phyloP scores from a whole-genome alignment of 2,797 vertebrate genomes.

The Cyprinodon diabolis region DNA sequence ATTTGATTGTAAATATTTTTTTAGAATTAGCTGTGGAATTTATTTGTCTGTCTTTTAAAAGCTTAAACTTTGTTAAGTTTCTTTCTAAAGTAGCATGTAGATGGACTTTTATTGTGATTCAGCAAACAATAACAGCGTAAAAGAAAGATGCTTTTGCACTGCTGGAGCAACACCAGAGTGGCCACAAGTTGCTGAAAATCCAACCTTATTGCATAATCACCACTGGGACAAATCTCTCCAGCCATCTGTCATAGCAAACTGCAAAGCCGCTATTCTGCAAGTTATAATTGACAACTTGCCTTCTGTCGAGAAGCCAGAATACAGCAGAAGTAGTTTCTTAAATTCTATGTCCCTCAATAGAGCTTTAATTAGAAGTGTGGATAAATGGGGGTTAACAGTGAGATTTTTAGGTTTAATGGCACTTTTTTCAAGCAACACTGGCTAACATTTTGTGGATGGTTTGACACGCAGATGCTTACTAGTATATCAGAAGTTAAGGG shows the following conservation, averaged over 20 bases:
- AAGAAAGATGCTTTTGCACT: slow-evolving; percentile 14
- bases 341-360: slow-evolving; percentile 20
- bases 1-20: background rate
- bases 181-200: slow-evolving; percentile 40
- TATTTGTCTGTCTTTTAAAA: background rate
- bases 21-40: background rate
- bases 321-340: slow-evolving; percentile 12
- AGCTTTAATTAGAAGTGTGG: background rate
- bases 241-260: slow-evolving; percentile 67
- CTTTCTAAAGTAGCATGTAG: slow-evolving; percentile 5
- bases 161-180: slow-evolving; percentile 28
- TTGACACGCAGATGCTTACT: background rate
- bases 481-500: background rate
- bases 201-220: slow-evolving; percentile 57
- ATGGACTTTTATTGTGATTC: background rate
- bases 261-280: slow-evolving; percentile 32
- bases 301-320: slow-evolving; percentile 36
- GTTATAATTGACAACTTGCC: slow-evolving; percentile 42
- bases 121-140: background rate
- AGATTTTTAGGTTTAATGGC: no score
- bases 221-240: slow-evolving; percentile 41
- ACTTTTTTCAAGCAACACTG: background rate
- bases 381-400: background rate
- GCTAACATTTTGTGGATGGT: background rate
- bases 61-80: slow-evolving; percentile 8